Evolutionary conservation across 2,113 vertebrate species (phyloP).

Genomic region (Scalopus aquaticus): DNA sequence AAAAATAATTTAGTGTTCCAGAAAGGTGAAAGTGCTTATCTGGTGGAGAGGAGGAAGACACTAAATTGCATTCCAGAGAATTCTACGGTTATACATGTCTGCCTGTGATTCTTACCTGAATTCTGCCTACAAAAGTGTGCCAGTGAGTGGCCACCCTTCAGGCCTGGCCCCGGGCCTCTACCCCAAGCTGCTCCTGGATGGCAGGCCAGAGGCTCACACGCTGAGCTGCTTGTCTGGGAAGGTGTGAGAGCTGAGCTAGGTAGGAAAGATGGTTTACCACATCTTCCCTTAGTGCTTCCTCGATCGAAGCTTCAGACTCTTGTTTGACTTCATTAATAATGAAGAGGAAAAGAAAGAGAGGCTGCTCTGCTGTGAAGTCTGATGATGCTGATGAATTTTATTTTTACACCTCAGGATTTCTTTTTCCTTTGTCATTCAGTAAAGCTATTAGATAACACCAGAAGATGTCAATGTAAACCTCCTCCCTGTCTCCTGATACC

Average conservation of each 20-base stretch:
- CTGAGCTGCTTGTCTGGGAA: neutral
- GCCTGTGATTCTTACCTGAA: neutral
- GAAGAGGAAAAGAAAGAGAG: neutral
- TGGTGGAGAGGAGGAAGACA: neutral
- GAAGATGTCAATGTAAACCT: slow-evolving; percentile 16
- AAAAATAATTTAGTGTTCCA: neutral
- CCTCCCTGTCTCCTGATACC: neutral
- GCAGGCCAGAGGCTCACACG: neutral
- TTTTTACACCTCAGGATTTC: slow-evolving; percentile 45
- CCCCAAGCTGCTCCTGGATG: neutral
- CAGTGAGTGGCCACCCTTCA: neutral
- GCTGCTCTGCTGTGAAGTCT: accelerated
- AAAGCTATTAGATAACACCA: neutral
- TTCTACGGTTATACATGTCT: neutral
- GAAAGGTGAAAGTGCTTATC: neutral
- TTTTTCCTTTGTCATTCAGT: slow-evolving; percentile 10
- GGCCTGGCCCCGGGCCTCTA: neutral
- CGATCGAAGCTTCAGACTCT: slow-evolving; percentile 57
- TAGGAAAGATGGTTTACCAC: neutral
- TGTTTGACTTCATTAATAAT: slow-evolving; percentile 81
- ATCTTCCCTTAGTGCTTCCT: slow-evolving; percentile 68
- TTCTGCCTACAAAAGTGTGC: neutral
- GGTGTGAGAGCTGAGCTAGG: neutral
- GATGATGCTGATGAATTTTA: slow-evolving; percentile 48
- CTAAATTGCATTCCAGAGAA: neutral